Evolutionary conservation across 2,888 invertebrate genomes (phyloP), one percentile per base, ranked within the genome.

Genomic region (Dynastes hyllus): DNA sequence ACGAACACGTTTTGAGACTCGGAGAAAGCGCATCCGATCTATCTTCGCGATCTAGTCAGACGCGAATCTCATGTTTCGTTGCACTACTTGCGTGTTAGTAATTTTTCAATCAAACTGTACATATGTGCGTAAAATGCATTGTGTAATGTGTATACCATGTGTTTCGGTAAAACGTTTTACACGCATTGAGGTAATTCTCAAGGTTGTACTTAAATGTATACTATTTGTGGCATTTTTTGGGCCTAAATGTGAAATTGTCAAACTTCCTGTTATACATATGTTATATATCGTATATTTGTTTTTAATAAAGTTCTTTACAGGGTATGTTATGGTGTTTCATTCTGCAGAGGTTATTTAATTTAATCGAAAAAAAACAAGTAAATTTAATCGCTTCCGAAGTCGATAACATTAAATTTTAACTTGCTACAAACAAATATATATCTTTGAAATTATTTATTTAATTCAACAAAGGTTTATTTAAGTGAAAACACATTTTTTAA

Each of bases 301-400:
- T 69, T 69, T 69, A 69, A 69, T 69, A 69, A 69, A 69, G 51
- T 69, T 50, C 45, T 67, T 50, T 51, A 69, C 69, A 51, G 69
- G 69, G 29, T 69, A 27, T 16, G n/a, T 16, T 45, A 9, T n/a
- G 13, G 13, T 2, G 22, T 67, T 45, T 22, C 16, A 22, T 40
- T 37, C 4, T 37, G 11, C 2, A 9, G 2, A 45, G 45, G 45
- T 11, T 11, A 45, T 37, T 37, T 5, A 37, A 37, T 6, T 37
- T 22, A 22, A 22, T 22, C 22, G 22, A 22, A 22, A 22, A 22
- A 22, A 22, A 22, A 22, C 22, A 22, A 22, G 22, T 22, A 22
- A 22, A 22, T 22, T 0, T 22, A 22, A 22, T 22, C 22, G 22
- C 22, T 22, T 22, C 22, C 22, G 22, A 22, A 22, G 22, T 22